Evolutionary conservation across 2,888 invertebrate genomes (phyloP).

Genomic region (Caenorhabditis parvicauda): DNA sequence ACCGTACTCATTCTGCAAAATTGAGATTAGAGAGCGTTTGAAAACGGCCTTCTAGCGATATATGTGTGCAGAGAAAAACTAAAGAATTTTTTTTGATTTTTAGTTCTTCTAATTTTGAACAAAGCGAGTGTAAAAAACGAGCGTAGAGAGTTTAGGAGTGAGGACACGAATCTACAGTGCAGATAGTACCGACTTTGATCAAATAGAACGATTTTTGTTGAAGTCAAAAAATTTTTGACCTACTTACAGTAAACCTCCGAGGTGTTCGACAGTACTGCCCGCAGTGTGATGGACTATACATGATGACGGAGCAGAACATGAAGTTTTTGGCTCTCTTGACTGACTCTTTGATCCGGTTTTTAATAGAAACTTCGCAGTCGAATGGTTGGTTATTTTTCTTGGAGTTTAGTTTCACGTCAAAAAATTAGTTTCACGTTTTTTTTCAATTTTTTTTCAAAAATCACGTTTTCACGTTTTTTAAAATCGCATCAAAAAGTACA

Average conservation of each 20-base stretch:
- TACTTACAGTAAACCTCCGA: conserved; percentile 28
- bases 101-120: background rate
- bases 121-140: background rate
- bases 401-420: background rate
- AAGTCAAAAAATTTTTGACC: background rate
- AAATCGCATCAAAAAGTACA: too few species aligned
- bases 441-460: background rate
- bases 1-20: too few species aligned
- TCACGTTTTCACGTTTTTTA: background rate
- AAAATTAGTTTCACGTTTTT: background rate
- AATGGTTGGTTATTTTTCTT: background rate
- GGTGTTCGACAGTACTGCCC: conserved; percentile 41
- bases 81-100: background rate
- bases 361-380: conserved; percentile 26
- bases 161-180: background rate
- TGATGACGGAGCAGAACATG: conserved; percentile 40
- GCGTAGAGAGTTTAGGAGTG: too few species aligned
- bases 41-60: too few species aligned
- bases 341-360: conserved; percentile 33
- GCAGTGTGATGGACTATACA: conserved; percentile 39
- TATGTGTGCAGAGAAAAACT: background rate
- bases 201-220: too few species aligned
- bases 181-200: background rate
- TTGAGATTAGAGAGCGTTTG: too few species aligned
- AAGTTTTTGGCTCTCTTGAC: conserved; percentile 34